phyloP scores from a whole-genome alignment of 2,113 vertebrate genomes.

The Urocynchramus pylzowi region DNA sequence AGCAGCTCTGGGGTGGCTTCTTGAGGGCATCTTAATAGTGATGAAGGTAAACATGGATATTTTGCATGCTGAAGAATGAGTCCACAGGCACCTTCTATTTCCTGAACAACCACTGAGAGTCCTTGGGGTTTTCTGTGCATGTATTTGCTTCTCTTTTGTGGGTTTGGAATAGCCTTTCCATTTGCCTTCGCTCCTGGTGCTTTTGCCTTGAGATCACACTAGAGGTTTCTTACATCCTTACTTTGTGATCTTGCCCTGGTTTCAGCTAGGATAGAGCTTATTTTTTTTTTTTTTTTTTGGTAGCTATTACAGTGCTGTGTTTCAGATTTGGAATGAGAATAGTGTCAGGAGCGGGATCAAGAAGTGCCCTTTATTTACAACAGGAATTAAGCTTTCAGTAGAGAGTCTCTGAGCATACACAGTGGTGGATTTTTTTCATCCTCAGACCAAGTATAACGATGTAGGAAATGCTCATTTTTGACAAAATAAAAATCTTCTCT shows the following conservation, averaged over 20 bases:
- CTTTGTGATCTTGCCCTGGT: not conserved
- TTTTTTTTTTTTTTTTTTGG: not conserved
- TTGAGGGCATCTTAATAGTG: not conserved
- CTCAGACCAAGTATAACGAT: not conserved
- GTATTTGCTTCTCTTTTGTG: not conserved
- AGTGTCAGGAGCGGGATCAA: not conserved
- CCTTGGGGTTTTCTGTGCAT: accelerated
- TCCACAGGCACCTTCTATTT: accelerated
- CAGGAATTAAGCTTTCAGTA: not conserved
- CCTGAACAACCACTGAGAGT: not conserved
- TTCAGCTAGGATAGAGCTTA: not conserved
- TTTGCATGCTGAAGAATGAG: not conserved
- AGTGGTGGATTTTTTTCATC: not conserved
- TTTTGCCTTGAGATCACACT: not conserved
- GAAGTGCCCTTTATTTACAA: not conserved
- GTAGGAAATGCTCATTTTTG: not conserved
- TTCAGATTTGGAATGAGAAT: not conserved
- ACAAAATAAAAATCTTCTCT: not conserved
- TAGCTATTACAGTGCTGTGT: not conserved
- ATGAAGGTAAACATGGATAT: not conserved
- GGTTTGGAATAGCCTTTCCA: not conserved
- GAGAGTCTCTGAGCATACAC: not conserved
- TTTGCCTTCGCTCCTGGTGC: not conserved
- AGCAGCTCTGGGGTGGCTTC: not conserved
- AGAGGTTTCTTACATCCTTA: not conserved